Base-by-base conservation (phyloP, 2,797 vertebrate species). In the Cossypha dichroa region DNA sequence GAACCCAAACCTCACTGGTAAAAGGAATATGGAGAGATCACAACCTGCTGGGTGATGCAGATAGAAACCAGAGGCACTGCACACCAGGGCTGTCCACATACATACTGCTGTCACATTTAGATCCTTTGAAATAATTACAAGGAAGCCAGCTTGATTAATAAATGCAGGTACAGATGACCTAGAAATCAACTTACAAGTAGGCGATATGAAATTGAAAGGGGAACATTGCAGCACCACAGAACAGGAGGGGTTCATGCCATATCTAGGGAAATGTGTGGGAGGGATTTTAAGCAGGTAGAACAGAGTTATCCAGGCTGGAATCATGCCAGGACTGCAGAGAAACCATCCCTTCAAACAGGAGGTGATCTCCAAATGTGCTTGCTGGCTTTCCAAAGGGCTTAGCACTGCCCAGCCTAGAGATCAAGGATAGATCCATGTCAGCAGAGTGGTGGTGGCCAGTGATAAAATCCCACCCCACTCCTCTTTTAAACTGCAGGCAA, bases 221-320 rank as follows among this genome's bases (percentile, higher is more conserved):
- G 28, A 66, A 43, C 14, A 56, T 0, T 43, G 43, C 22, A 75
- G 72, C 48, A 59, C 40, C 0, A 1, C 46, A 43, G 64, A 78
- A 76, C 19, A 51, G 48, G 38, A 78, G 29, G 19, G 40, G 21
- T 21, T 54, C 49, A n/a, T 31, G 23, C 59, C 33, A n/a, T 59
- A 54, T 10, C 54, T 41, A 66, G 34, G 13, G 31, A 78, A 60
- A 69, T 1, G 20, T 15, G 8, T 5, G 22, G 10, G 28, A 88
- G 8, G 51, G 55, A 86, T 76, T 82, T 90, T 59, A 82, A 78
- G 28, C n/a, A 86, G 63, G 40, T 78, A 69, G 51, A 90, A 5
- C 33, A 69, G 48, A 77, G 48, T 78, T 81, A 76, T 70, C 31
- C 15, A 81, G 55, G 31, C 19, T 88, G 82, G 84, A 95, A 83